Base-by-base conservation (phyloP, 2,797 vertebrate species). In the Tolypeutes matacus region DNA sequence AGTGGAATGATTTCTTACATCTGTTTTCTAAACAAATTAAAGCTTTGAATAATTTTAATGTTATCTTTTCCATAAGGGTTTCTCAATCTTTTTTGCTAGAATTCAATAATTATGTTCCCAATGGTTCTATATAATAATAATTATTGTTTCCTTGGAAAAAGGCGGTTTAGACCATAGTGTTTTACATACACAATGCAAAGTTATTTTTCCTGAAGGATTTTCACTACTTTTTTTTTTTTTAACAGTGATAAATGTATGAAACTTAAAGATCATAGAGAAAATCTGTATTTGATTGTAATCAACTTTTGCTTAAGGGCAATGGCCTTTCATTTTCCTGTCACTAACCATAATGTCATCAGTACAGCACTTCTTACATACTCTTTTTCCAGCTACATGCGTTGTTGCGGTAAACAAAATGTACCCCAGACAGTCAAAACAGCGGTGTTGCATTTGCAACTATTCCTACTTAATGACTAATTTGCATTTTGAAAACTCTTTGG, bases 81-180 rank as follows among this genome's bases (percentile, higher is more conserved):
- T 10, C 15, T 77, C 29, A 39, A 25, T 73, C 2, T 58, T 93
- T 95, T 81, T 91, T 92, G n/a, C 20, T 86, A 83, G 46, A 76
- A 92, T 83, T 95, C 69, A 83, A 0, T 53, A 86, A 80, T 86
- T 72, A n/a, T 34, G 15, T 81, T 89, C 14, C 23, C 76, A 31
- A 86, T 3, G 86, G 75, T 46, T 73, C 39, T 86, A 84, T 85
- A 53, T 73, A 73, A 53, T 64, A 49, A 64, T 0, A 39, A 15
- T 96, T 85, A 70, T 80, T 82, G 31, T 82, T 89, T 95, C 93
- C 69, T 65, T 65, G 12, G 64, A n/a, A 64, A n/a, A 72, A 89
- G 53, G 2, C 29, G 10, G 51, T 14, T 82, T 13, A 31, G 82
- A 39, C 14, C 11, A 9, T 39, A 65, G 8, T 70, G 27, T 87